These are phyloP conservation scores for Ahaetulla prasina DNA, from an alignment of 2,113 vertebrate genomes.

Conservation along the genomic window DNA sequence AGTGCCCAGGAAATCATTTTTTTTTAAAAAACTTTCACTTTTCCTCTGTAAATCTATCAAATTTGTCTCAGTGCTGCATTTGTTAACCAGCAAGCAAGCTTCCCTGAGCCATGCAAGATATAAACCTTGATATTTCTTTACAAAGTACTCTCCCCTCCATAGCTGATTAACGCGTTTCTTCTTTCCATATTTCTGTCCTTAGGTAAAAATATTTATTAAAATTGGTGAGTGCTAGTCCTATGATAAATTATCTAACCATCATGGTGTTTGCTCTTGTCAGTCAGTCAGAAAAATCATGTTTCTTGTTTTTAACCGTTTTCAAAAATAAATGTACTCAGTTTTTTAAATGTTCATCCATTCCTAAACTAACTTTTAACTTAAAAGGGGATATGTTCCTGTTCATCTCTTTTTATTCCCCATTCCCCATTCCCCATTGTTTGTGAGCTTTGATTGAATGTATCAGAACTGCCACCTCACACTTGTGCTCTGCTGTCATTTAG, in stretches of 20 bases:
- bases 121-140: not conserved
- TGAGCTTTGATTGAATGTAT: not conserved
- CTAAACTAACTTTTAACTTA: not conserved
- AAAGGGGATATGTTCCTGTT: not conserved
- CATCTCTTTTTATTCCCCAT: not conserved
- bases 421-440: not conserved
- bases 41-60: not conserved
- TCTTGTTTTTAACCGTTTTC: not conserved
- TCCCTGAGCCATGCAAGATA: not conserved
- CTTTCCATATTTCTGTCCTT: not conserved
- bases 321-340: not conserved
- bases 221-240: not conserved
- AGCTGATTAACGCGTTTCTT: not conserved
- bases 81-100: not conserved
- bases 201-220: not conserved
- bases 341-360: not conserved
- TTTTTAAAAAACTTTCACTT: not conserved
- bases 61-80: not conserved
- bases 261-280: not conserved
- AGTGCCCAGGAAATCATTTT: not conserved
- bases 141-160: not conserved
- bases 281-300: not conserved
- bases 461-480: not conserved
- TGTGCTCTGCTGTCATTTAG: not conserved
- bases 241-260: not conserved